Evolutionary conservation across 2,797 vertebrate genomes (phyloP), one percentile per base, ranked within the genome.

Genomic region (Neoniphon sammara): DNA sequence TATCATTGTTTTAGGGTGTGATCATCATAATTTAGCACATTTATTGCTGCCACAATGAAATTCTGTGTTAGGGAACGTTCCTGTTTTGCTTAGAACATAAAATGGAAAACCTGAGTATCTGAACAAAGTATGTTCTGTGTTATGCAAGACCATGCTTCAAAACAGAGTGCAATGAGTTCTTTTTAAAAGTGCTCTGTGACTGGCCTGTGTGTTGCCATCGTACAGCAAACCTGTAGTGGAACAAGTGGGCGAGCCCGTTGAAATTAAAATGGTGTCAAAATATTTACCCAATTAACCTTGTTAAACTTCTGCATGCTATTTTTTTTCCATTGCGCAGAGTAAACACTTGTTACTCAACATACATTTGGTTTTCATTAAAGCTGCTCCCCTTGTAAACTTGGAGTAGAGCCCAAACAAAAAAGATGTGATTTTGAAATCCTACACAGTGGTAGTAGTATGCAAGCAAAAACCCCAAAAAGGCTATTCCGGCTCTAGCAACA

Each of bases 261-360:
- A 80, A 84, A 77, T 81, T 53, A 69, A 78, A 84, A 85, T 23
- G 25, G n/a, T 49, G 50, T 62, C 82, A 90, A 83, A 85, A 87
- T 88, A 87, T 91, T 91, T 82, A 82, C 71, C 54, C 68, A 87
- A 63, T 83, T 83, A 70, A 85, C 81, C 57, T 59, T 60, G 64
- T 18, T 49, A 36, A 44, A 0, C 44, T 14, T 69, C 47, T 78
- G 66, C 79, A 83, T 20, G 64, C 27, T 9, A 44, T 23, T 55
- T 50, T 72, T 66, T 60, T 64, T 66, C 31, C 49, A 44, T 5
- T 23, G 23, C 4, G 5, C 49, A 61, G 11, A 56, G 64, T 65
- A 75, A 72, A 86, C 55, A 56, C 49, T 21, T 60, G 44, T 42
- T 55, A 47, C 71, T 62, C 30, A 23, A 42, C 39, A 23, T 20